Conservation (phyloP, 2,113 vertebrate genomes). For the Phaethornis superciliosus region DNA sequence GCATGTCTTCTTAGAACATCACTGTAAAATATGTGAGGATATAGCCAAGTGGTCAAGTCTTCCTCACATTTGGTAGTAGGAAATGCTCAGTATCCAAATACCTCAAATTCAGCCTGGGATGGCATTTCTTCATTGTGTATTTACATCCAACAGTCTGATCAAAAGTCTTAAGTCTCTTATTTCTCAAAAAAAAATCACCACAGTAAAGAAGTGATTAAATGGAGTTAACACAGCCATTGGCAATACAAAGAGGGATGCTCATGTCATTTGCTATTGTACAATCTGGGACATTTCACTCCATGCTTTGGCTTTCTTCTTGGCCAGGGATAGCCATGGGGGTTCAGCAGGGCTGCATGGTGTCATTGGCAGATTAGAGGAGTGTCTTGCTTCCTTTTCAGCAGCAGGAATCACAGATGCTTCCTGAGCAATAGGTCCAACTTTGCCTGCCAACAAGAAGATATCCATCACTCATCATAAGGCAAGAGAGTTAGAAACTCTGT, state of each 20-base stretch:
- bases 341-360: slow-evolving; percentile 72
- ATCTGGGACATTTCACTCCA: slow-evolving; percentile 91
- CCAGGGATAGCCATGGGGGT: slow-evolving; percentile 90
- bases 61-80: neutral
- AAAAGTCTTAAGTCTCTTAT: slow-evolving; percentile 53
- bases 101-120: neutral
- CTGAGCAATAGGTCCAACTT: slow-evolving; percentile 61
- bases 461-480: slow-evolving; percentile 6
- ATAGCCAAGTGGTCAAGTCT: neutral
- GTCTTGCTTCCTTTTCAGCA: slow-evolving; percentile 52
- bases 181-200: slow-evolving; percentile 35
- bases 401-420: slow-evolving; percentile 63
- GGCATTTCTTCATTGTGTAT: slow-evolving; percentile 14
- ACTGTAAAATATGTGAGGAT: neutral
- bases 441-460: slow-evolving; percentile 62
- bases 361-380: slow-evolving; percentile 46
- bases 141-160: slow-evolving; percentile 13
- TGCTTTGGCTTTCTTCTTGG: slow-evolving; percentile 94
- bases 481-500: neutral
- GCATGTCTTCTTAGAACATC: slow-evolving; percentile 5
- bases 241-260: slow-evolving; percentile 16
- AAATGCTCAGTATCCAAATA: slow-evolving; percentile 37
- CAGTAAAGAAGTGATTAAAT: slow-evolving; percentile 38
- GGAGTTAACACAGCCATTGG: slow-evolving; percentile 41
- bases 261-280: slow-evolving; percentile 74